These are phyloP conservation scores for Cyphomyrus discorhynchus DNA, from an alignment of 2,113 vertebrate species.

Conservation along the genomic window DNA sequence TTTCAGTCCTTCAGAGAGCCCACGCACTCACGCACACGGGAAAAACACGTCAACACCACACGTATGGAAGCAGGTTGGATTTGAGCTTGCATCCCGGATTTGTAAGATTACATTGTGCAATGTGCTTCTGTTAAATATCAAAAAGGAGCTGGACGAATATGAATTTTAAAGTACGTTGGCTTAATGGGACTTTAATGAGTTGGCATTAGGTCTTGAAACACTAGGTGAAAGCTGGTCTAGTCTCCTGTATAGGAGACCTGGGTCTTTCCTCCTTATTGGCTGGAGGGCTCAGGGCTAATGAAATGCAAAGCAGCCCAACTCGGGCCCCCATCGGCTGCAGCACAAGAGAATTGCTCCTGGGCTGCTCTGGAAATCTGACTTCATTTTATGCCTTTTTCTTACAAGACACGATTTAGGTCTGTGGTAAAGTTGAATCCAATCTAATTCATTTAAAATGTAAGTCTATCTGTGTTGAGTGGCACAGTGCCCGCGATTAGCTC, in stretches of 20 bases:
- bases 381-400: background rate
- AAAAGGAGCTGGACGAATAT: background rate
- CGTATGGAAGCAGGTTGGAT: background rate
- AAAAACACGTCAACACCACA: background rate
- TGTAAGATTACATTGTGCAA: background rate
- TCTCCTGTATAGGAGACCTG: background rate
- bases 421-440: background rate
- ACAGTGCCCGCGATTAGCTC: background rate
- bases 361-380: background rate
- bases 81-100: background rate
- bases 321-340: background rate
- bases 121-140: background rate
- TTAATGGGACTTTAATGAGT: conserved; percentile 14
- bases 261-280: background rate
- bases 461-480: background rate
- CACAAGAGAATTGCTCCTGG: background rate
- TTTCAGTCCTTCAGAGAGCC: background rate
- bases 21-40: background rate
- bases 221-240: background rate
- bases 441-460: background rate
- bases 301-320: background rate
- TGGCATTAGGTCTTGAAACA: background rate
- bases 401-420: background rate
- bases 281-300: background rate
- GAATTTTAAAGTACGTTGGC: background rate